A percentile compares a stretch with the other conserved stretches of the same genome.
Conservation (phyloP, 1,140 invertebrate species). For the Drosophila littoralis region DNA sequence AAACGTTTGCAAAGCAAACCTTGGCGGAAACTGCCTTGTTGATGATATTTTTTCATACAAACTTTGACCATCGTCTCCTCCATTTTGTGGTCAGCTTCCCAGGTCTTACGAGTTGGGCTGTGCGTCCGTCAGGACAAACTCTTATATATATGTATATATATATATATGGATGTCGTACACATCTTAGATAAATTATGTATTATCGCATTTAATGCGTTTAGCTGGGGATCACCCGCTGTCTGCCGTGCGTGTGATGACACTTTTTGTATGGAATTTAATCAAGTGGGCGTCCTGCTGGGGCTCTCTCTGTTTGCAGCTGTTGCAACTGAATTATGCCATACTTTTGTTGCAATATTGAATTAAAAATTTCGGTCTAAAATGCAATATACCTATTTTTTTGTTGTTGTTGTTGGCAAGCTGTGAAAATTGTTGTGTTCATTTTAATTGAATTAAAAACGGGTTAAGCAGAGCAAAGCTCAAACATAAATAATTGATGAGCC, state of each 20-base stretch:
- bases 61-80: too few species aligned
- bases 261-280: constrained; percentile 62
- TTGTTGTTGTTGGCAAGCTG: constrained; percentile 6
- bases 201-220: background rate
- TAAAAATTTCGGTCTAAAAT: constrained; percentile 32
- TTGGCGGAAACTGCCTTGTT: too few species aligned
- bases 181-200: background rate
- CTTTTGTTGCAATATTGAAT: constrained; percentile 62
- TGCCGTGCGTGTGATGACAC: constrained; percentile 24
- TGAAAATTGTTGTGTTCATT: constrained; percentile 35
- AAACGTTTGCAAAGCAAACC: too few species aligned
- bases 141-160: too few species aligned
- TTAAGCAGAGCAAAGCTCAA: constrained; percentile 25
- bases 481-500: constrained; percentile 18
- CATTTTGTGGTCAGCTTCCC: too few species aligned
- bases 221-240: background rate
- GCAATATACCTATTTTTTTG: background rate
- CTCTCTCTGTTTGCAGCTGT: constrained; percentile 23
- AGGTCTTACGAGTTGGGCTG: too few species aligned
- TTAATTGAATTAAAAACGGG: constrained; percentile 69
- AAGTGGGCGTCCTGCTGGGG: constrained; percentile 35
- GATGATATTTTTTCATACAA: too few species aligned
- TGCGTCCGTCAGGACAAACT: too few species aligned
- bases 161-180: background rate
- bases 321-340: constrained; percentile 47